Evolutionary conservation across 2,113 vertebrate genomes (phyloP).

Genomic region (Otus sunia): DNA sequence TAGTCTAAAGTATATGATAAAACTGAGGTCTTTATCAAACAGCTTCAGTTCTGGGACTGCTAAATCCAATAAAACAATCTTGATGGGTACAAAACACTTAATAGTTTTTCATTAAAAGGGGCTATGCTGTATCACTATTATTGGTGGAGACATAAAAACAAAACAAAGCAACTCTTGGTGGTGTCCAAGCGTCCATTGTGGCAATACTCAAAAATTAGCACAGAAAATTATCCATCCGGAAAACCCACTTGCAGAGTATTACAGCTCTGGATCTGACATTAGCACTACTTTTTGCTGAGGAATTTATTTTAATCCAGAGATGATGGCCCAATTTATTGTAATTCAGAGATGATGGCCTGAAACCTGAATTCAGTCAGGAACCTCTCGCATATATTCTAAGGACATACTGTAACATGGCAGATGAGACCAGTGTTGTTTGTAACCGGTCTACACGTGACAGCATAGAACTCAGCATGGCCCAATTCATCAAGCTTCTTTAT

Average conservation of each 20-base stretch:
- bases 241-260: not conserved
- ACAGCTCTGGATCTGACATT: not conserved
- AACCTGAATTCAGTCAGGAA: not conserved
- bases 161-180: not conserved
- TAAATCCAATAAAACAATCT: not conserved
- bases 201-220: not conserved
- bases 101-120: not conserved
- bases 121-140: not conserved
- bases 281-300: not conserved
- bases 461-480: no score
- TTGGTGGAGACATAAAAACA: not conserved
- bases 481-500: not conserved
- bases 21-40: not conserved
- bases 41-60: not conserved
- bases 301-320: not conserved
- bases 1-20: not conserved
- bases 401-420: not conserved
- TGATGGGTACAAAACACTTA: not conserved
- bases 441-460: accelerated
- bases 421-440: not conserved
- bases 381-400: not conserved
- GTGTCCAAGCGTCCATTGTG: not conserved
- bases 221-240: not conserved
- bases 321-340: not conserved
- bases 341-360: not conserved